Evolutionary conservation across 2,113 vertebrate species (phyloP), one percentile per base, ranked within the genome.

Genomic region (Pitta sordida): DNA sequence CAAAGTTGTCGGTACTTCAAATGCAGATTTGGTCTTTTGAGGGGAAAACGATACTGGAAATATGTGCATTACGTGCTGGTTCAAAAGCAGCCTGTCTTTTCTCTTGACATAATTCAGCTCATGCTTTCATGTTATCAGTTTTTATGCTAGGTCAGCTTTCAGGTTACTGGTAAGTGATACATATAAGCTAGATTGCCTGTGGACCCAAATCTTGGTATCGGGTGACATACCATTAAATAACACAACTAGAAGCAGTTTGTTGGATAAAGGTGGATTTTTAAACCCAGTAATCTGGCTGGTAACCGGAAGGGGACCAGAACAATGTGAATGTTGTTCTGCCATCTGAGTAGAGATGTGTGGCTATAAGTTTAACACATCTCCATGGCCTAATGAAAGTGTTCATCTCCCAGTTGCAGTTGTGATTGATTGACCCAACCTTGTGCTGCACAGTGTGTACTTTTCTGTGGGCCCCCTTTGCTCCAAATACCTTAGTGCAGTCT

Each of bases 11-110:
- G 1, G 56, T 74, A 55, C 88, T 96, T 94, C 59, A 91, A 39
- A 90, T 94, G 95, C 93, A 95, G 85, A 94, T 93, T 91, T 76
- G 75, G 63, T 80, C 85, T 91, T 90, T 91, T 69, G 75, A 80
- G 85, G 30, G 41, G 85, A 93, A 62, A 26, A 9, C 0, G 14
- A 15, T 69, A 43, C 51, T 91, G 43, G 70, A 84, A 89, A 79
- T 29, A 49, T 20, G 49, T 87, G 78, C 24, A 3, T 82, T 84
- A 60, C 2, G 7, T 73, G 49, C 74, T 85, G 32, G 19, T 69
- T 93, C 70, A 83, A 89, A 94, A 92, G 5, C 59, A 84, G 39
- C 59, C 70, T 60, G 13, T 44, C 62, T 85, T 85, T 77, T 12
- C 37, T 77, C 29, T 84, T 76, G 56, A 51, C 20, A 26, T 60